Conservation (phyloP, 2,888 invertebrate genomes). For the Gnatocerus cornutus region DNA sequence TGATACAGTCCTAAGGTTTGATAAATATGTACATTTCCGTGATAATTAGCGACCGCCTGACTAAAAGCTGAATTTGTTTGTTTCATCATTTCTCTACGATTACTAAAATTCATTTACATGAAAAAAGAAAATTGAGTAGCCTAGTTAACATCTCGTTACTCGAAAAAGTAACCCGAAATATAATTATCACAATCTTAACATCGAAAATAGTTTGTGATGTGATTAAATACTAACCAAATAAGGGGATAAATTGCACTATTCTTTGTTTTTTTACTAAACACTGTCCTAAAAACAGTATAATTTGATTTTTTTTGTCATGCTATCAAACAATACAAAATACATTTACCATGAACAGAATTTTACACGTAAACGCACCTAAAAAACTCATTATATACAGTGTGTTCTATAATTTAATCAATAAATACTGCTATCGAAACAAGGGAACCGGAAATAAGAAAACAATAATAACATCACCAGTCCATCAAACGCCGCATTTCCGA, state of each 20-base stretch:
- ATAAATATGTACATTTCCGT: conserved; percentile 51
- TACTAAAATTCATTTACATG: conserved; percentile 36
- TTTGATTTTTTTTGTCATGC: conserved; percentile 45
- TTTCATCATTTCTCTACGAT: conserved; percentile 15
- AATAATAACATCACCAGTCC: conserved; percentile 55
- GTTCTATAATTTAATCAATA: conserved; percentile 55
- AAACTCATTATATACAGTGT: conserved; percentile 37
- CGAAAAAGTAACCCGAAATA: conserved; percentile 29
- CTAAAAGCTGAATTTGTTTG: conserved; percentile 32
- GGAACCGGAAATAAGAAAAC: conserved; percentile 50
- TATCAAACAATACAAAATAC: conserved; percentile 38
- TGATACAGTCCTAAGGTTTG: conserved; percentile 45
- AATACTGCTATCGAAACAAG: conserved; percentile 57
- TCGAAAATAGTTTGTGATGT: conserved; percentile 47
- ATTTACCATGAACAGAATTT: conserved; percentile 33
- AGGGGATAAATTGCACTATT: conserved; percentile 44
- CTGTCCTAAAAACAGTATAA: conserved; percentile 33
- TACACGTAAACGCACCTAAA: conserved; percentile 36
- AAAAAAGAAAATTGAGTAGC: conserved; percentile 34
- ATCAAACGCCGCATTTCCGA: conserved; percentile 42
- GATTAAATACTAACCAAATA: conserved; percentile 44
- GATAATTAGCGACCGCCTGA: conserved; percentile 42
- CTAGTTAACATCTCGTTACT: conserved; percentile 25
- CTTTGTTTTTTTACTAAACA: conserved; percentile 37
- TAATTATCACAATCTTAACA: conserved; percentile 47